Evolutionary conservation across 2,113 vertebrate genomes (phyloP), one percentile per base, ranked within the genome.

Genomic region (Blennius ocellaris): DNA sequence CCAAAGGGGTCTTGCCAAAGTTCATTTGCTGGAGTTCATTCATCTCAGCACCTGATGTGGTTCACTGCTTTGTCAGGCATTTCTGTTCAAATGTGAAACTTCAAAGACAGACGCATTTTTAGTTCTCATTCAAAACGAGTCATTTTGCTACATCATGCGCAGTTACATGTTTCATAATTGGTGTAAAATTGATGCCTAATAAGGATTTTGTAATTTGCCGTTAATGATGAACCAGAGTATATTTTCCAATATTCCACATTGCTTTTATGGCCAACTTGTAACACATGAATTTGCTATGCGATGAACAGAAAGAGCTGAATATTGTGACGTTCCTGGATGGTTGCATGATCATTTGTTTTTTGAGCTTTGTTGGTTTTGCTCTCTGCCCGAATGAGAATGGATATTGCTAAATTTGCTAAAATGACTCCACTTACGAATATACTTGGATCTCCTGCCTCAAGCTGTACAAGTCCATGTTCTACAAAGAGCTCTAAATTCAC

Each of bases 21-120:
- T 90, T 87, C 85, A 90, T 83, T 83, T 78, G 70, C 80, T 56
- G 69, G 81, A 76, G 60, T 89, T 84, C 83, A 90, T 90, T 91
- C 80, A 85, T 91, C 90, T 89, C 81, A 73, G 79, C 83, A 86
- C 84, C 82, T 84, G 81, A 89, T 87, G 80, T 62, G 81, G 75
- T 88, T 88, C 79, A 79, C 63, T 73, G 84, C 60, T 4, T 81
- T 52, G 50, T 66, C 76, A 81, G 66, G 52, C 83, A 49, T 84
- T 78, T 82, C 71, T 40, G 67, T 80, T 83, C 45, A 69, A 73
- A 72, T 68, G 70, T 47, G 64, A 60, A 39, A 84, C 86, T 90
- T 90, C 90, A 90, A 92, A 92, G 83, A 17, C 38, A n/a, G 37
- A 14, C 7, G 70, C 67, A 74, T 64, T 69, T 54, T 63, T 58